phyloP scores from a whole-genome alignment of 2,113 vertebrate genomes.

The Eublepharis macularius region DNA sequence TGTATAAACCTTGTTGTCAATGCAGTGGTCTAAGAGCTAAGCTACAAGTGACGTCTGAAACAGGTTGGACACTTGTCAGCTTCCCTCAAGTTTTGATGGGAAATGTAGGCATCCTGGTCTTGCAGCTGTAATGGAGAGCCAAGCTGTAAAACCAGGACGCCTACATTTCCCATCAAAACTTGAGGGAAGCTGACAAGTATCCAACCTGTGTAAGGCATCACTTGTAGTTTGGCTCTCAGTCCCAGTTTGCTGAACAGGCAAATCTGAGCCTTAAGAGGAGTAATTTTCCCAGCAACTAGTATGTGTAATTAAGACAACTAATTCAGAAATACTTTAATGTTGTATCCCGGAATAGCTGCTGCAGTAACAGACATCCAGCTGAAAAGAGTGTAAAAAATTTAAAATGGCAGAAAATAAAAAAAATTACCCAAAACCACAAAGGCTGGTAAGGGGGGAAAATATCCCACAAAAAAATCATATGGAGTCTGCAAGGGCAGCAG shows the following conservation, averaged over 20 bases:
- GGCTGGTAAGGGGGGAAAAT: not conserved
- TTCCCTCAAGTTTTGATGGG: no score
- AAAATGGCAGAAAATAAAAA: not conserved
- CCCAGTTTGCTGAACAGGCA: not conserved
- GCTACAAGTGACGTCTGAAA: no score
- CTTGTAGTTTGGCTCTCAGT: no score
- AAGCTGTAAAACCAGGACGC: no score
- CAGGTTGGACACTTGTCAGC: no score
- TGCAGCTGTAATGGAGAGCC: no score
- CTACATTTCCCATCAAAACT: no score
- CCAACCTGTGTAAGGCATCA: no score
- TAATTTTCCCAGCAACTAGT: not conserved
- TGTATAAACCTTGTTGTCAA: not conserved
- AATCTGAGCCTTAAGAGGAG: not conserved
- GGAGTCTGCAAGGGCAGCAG: not conserved
- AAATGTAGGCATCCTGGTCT: no score
- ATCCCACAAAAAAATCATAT: not conserved
- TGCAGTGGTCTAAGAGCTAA: not conserved
- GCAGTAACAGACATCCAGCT: not conserved
- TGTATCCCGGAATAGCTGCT: not conserved
- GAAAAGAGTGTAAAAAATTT: not conserved
- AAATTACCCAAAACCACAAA: conserved; percentile 6
- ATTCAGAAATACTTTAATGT: not conserved
- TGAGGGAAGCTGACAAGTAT: no score
- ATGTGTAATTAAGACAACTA: not conserved